Base-by-base conservation (phyloP, 2,888 invertebrate species). In the Anoplius nigerrimus region DNA sequence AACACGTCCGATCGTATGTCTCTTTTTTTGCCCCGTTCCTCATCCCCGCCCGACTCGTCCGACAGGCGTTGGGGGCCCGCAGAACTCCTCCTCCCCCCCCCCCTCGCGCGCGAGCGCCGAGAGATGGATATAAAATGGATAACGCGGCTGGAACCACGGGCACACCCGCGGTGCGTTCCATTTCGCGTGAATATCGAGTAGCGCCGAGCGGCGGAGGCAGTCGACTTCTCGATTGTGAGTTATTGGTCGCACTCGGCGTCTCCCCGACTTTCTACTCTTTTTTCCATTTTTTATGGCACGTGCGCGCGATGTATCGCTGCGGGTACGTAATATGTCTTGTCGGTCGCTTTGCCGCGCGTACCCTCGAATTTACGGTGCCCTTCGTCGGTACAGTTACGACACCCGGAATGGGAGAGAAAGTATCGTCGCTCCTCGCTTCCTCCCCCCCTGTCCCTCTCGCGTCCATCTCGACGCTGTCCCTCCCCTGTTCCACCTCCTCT, bases 121-220 rank as follows among this genome's bases (percentile, higher is more conserved):
- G 62, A 66, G 78, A 75, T 69, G 69, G 66, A 66, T 68, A 69
- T 73, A 70, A 73, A 76, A 71, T 55, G 61, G 60, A 62, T 71
- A 75, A 73, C 71, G 71, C 71, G 58, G 61, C 27, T 67, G 65
- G 69, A 72, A 74, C 76, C 76, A 72, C 72, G 69, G 74, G 69
- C 55, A 74, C 63, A 55, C 55, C 46, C 65, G 55, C 54, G 46
- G 22, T 66, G 67, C 63, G 74, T 72, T 69, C 76, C 71, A 76
- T 79, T 78, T 79, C 63, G 66, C 69, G 55, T 69, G 78, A 78
- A 78, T 78, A 79, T 78, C 76, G 78, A 79, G 69, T 67, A 68
- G 71, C 71, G 22, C n/a, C 34, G 62, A 52, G 22, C 54, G 55
- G 54, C 56, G 57, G 55, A 63, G 66, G 62, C 74, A 76, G 71